Base-by-base conservation (phyloP, 2,113 vertebrate species). In the Erpornis zantholeuca region DNA sequence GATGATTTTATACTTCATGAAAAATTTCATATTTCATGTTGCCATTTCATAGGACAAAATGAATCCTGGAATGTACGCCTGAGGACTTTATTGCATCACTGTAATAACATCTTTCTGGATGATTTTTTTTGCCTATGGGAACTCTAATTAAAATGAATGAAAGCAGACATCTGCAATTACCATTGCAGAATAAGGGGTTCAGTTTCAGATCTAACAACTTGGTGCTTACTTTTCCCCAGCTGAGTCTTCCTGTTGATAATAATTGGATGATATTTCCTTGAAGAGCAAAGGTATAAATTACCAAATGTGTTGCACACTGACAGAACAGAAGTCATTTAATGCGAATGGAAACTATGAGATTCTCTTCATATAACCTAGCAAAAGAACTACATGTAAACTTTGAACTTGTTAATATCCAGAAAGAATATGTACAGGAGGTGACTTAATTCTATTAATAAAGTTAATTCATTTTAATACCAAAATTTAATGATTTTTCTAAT, bases 81-180 rank as follows among this genome's bases (percentile, higher is more conserved):
- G 15, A 88, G 27, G 52, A 56, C 11, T 69, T 56, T 8, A 52
- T 11, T 25, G 8, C 9, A 52, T 85, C 83, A 52, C 19, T 2
- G 1, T 36, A 82, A 36, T 53, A 78, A 89, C 3, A 57, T 28
- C 16, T 60, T 75, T 21, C 13, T 56, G 25, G 36, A 68, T 71
- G 10, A 18, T 1, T 54, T 35, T 66, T 85, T 85, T 68, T 54
- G 7, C 72, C n/a, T 72, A 12, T 69, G 27, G 45, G 49, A 86
- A 65, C 4, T 61, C 70, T 72, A 87, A 96, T 89, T 95, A 95
- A 91, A 95, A 92, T 90, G 63, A 91, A 77, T 91, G 44, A 96
- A 92, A 73, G 27, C 29, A 65, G 44, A 45, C 29, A 80, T 91
- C 82, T 90, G 45, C 40, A 91, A 91, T 83, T 92, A 54, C 25